Evolutionary conservation across 2,797 vertebrate species (phyloP).

Genomic region (Eidolon dupreanum): DNA sequence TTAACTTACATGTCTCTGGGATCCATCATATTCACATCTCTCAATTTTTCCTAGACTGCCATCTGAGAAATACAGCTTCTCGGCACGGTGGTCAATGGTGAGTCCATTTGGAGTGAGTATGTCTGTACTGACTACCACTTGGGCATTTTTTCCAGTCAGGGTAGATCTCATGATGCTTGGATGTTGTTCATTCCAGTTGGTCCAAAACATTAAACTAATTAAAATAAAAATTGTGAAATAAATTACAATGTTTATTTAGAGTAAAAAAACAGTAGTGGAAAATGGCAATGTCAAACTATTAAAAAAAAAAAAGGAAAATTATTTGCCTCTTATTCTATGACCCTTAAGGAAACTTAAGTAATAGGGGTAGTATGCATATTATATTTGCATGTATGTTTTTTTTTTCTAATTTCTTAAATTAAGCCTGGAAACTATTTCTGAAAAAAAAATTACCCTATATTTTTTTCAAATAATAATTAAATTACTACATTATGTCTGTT

Average conservation of each 20-base stretch:
- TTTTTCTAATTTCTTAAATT: background rate
- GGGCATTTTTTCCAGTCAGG: slow-evolving; percentile 93
- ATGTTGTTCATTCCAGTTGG: slow-evolving; percentile 99
- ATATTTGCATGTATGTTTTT: background rate
- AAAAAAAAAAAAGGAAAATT: background rate
- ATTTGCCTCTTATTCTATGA: background rate
- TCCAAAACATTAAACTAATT: slow-evolving; percentile 98
- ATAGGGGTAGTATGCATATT: background rate
- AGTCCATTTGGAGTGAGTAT: slow-evolving; percentile 98
- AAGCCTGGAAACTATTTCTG: background rate
- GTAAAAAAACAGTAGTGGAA: slow-evolving; percentile 55
- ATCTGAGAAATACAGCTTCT: slow-evolving; percentile 99
- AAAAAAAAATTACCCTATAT: background rate
- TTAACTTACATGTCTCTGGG: slow-evolving; percentile 94
- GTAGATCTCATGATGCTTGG: slow-evolving; percentile 98
- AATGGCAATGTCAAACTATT: background rate
- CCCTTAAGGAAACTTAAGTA: background rate
- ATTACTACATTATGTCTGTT: background rate
- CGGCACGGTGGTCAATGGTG: slow-evolving; percentile 95
- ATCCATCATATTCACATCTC: slow-evolving; percentile 97
- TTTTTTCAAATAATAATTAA: background rate
- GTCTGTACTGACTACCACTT: slow-evolving; percentile 93
- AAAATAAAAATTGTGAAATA: slow-evolving; percentile 77
- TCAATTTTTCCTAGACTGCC: slow-evolving; percentile 97
- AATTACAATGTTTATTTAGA: slow-evolving; percentile 37